phyloP scores from a whole-genome alignment of 37 sponge, comb jelly and placozoan genomes.

The Agelas oroides region DNA sequence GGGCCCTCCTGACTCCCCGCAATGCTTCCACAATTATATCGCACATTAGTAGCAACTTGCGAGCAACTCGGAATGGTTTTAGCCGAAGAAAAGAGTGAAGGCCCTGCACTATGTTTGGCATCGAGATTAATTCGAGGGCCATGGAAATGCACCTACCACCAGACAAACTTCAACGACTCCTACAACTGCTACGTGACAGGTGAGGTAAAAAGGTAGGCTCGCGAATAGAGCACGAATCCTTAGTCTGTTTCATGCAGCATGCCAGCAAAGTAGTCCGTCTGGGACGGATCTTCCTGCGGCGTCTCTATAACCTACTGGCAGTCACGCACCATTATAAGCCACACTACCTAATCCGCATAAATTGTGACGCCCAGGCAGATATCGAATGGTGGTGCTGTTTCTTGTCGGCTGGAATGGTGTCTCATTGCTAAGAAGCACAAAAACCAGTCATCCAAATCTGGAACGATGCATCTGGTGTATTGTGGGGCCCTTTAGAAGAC shows the following conservation, averaged over 20 bases:
- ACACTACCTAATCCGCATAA: too few relatives aligned
- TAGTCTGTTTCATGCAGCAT: not conserved
- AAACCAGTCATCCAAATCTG: too few relatives aligned
- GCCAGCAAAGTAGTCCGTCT: conserved; percentile 11
- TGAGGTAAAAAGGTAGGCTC: not conserved
- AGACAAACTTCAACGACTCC: not conserved
- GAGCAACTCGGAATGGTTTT: not conserved
- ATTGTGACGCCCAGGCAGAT: too few relatives aligned
- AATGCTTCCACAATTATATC: too few relatives aligned
- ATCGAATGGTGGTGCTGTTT: too few relatives aligned
- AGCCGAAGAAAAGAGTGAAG: conserved; percentile 1
- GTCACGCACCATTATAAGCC: too few relatives aligned
- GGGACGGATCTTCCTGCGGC: not conserved
- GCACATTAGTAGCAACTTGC: not conserved
- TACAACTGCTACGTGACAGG: not conserved
- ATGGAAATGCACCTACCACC: conserved; percentile 10
- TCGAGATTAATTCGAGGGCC: not conserved
- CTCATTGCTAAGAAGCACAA: too few relatives aligned
- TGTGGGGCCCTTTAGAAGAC: conserved; percentile 39
- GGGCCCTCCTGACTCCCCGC: too few relatives aligned
- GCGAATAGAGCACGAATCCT: not conserved
- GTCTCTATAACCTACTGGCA: too few relatives aligned
- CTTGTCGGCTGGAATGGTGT: too few relatives aligned
- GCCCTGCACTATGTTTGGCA: conserved; percentile 3
- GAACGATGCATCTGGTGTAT: conserved; percentile 40